Conservation (phyloP, 1,140 invertebrate genomes). For the Dufourea novaeangliae region DNA sequence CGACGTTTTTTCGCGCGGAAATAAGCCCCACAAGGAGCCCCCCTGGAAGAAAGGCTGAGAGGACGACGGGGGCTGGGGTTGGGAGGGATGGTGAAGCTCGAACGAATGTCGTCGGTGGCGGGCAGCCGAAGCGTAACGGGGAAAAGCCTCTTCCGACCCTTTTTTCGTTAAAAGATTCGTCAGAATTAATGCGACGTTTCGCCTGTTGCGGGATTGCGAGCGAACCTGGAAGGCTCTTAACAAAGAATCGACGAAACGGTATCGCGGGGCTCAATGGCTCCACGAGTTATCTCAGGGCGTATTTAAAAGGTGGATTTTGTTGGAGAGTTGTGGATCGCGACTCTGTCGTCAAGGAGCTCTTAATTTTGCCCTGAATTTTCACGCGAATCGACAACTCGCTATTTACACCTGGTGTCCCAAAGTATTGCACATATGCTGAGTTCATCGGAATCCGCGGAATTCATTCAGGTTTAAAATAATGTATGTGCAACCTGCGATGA, state of each 20-base stretch:
- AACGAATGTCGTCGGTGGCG: constrained; percentile 30
- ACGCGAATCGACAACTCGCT: too few species aligned
- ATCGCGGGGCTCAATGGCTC: not conserved
- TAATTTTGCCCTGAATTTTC: too few species aligned
- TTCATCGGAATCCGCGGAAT: too few species aligned
- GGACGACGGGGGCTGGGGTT: not conserved
- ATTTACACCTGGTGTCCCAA: too few species aligned
- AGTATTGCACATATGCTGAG: too few species aligned
- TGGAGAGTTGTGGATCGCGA: too few species aligned
- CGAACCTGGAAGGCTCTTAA: constrained; percentile 29
- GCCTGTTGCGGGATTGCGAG: not conserved
- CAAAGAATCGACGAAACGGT: constrained; percentile 19
- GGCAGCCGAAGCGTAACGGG: constrained; percentile 29
- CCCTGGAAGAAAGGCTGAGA: not conserved
- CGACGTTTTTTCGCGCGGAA: constrained; percentile 42
- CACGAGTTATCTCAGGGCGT: not conserved
- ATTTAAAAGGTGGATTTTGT: too few species aligned
- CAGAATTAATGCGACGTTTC: constrained; percentile 51
- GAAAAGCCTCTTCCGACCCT: constrained; percentile 9
- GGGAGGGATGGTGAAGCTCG: not conserved
- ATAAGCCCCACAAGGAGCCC: constrained; percentile 28
- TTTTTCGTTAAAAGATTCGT: constrained; percentile 48
- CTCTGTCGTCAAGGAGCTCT: too few species aligned
- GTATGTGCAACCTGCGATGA: too few species aligned
- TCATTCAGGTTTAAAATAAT: too few species aligned